These are phyloP conservation scores for Megalonaias nervosa DNA, from an alignment of 1,140 invertebrate genomes.

Conservation along the genomic window DNA sequence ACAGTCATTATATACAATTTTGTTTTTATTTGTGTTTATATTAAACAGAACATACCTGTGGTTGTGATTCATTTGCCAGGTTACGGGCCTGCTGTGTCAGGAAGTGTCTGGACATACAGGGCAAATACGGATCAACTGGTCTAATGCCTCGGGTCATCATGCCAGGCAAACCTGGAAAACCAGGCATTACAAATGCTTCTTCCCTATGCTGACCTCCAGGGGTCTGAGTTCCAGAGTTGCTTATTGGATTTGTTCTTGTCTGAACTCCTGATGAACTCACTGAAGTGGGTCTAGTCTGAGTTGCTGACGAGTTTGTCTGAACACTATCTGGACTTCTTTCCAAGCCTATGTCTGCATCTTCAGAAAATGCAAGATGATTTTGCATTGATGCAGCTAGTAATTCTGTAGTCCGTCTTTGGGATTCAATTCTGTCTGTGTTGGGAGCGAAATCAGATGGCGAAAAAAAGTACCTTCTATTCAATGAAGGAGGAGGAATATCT, in stretches of 20 bases:
- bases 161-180: constrained; percentile 25
- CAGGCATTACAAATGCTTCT: constrained; percentile 43
- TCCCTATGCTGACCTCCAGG: constrained; percentile 13
- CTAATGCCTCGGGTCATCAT: constrained; percentile 23
- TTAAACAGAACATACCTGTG: constrained; percentile 18
- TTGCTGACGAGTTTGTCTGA: constrained; percentile 23
- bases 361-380: too few species aligned
- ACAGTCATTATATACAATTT: too few species aligned
- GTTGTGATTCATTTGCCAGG: constrained; percentile 8
- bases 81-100: constrained; percentile 42
- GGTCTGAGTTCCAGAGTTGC: constrained; percentile 35
- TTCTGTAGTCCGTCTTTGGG: too few species aligned
- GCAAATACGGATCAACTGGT: constrained; percentile 79
- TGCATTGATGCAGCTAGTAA: too few species aligned
- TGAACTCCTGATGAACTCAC: constrained; percentile 28
- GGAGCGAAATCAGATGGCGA: too few species aligned
- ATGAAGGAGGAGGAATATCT: too few species aligned
- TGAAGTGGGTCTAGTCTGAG: constrained; percentile 13
- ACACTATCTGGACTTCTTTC: background rate
- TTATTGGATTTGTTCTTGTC: constrained; percentile 21
- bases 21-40: too few species aligned
- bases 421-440: too few species aligned
- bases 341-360: too few species aligned
- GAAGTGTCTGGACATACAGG: constrained; percentile 72
- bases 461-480: too few species aligned